Base-by-base conservation (phyloP, 2,113 vertebrate species). In the Ellobius talpinus region DNA sequence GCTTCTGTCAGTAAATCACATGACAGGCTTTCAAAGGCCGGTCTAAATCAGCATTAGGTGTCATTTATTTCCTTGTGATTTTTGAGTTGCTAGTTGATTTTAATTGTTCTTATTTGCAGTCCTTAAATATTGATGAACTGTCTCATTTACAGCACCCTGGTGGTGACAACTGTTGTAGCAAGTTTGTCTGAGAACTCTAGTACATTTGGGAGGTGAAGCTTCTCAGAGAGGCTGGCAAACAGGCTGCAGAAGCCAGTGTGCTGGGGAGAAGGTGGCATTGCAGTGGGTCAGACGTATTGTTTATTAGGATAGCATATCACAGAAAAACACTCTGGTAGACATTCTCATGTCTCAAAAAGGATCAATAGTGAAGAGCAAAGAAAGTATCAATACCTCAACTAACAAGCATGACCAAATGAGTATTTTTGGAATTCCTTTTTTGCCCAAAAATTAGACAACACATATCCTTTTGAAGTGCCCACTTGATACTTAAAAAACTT, bases 41-140 rank as follows among this genome's bases (percentile, higher is more conserved):
- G n/a, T 97, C 96, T 97, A 97, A 98, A 96, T 97, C 97, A 98
- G 91, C 77, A 97, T 98, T 97, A 98, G 97, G 96, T 98, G 97
- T 96, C 97, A 98, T 97, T 97, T 97, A 90, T 98, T 98, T 97
- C 95, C 97, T 82, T 96, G 84, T 97, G 94, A 97, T 97, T 98
- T 98, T 98, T 86, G 90, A 96, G 95, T 98, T 98, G 94, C 96
- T 97, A 92, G 96, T 91, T 97, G 98, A 97, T 97, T 97, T 97
- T 98, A 97, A 98, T 98, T 98, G 97, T 98, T 98, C 95, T 98
- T 98, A 97, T 98, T 98, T 98, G 93, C 91, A 97, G 97, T 90
- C 97, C 98, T 98, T 98, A 98, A 98, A 98, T 96, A 91, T 97
- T 97, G 97, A 98, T 98, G 97, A 82, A 74, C 93, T 98, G 78